Evolutionary conservation across 2,113 vertebrate genomes (phyloP).

Genomic region (Eptesicus fuscus): DNA sequence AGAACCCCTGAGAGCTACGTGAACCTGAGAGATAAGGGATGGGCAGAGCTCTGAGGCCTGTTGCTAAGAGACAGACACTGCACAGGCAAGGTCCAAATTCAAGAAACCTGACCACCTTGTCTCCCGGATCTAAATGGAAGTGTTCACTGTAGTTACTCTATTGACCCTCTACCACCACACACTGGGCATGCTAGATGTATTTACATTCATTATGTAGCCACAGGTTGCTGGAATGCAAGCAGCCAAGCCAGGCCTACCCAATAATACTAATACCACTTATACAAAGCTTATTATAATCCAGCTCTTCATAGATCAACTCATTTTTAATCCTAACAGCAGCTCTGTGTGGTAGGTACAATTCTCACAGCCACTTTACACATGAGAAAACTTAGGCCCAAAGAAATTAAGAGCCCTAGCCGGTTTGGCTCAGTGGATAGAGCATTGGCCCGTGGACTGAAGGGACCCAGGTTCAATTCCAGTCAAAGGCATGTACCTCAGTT

Average conservation of each 20-base stretch:
- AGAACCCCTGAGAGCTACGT: background rate
- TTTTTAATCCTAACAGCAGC: background rate
- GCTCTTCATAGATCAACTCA: background rate
- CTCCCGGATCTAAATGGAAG: background rate
- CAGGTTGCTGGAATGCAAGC: background rate
- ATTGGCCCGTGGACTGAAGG: too few species aligned
- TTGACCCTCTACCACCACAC: background rate
- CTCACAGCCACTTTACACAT: background rate
- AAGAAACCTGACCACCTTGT: background rate
- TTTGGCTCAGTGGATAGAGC: too few species aligned
- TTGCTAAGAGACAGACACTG: background rate
- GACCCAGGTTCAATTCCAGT: too few species aligned
- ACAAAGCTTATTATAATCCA: slow-evolving; percentile 22
- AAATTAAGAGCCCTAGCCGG: background rate
- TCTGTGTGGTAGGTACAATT: background rate
- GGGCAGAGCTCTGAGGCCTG: background rate
- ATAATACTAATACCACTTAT: background rate
- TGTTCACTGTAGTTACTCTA: background rate
- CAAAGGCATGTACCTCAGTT: too few species aligned
- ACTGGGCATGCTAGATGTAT: background rate
- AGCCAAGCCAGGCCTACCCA: background rate
- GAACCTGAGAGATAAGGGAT: background rate
- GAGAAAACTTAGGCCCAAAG: background rate
- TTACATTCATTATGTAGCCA: background rate
- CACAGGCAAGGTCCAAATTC: background rate